These are phyloP conservation scores for Oxycera nigricornis DNA, from an alignment of 2,888 invertebrate species.

Conservation along the genomic window DNA sequence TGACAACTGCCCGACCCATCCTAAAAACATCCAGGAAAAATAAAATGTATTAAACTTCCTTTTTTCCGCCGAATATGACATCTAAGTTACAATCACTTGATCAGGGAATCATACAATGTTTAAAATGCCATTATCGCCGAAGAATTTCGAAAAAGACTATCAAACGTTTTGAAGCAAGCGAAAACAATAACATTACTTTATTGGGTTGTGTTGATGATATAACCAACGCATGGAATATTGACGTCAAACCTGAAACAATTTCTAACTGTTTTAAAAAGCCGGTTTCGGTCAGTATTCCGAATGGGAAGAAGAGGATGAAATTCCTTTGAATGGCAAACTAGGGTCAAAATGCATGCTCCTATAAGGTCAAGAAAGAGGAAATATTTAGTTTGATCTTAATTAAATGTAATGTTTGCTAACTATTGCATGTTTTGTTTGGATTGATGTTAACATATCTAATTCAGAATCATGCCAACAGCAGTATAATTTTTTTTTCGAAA, in stretches of 20 bases:
- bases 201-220: background rate
- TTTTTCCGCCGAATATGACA: background rate
- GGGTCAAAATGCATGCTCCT: too few species aligned
- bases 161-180: background rate
- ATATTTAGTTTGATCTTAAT: too few species aligned
- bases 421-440: too few species aligned
- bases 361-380: too few species aligned
- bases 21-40: conserved; percentile 8
- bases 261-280: background rate
- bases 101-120: conserved; percentile 8
- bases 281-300: background rate
- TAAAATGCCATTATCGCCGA: conserved; percentile 1
- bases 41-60: background rate
- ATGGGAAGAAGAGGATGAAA: conserved; percentile 1
- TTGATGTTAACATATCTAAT: too few species aligned
- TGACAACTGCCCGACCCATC: background rate
- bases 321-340: too few species aligned
- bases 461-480: too few species aligned
- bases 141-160: background rate
- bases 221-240: conserved; percentile 5
- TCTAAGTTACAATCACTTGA: conserved; percentile 12
- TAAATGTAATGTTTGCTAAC: too few species aligned
- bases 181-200: too few species aligned
- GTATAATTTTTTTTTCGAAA: too few species aligned
- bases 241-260: conserved; percentile 11